A percentile compares a stretch with the other conserved stretches of the same genome.
phyloP scores from a whole-genome alignment of 2,797 vertebrate genomes.

The Chelidonichthys spinosus region DNA sequence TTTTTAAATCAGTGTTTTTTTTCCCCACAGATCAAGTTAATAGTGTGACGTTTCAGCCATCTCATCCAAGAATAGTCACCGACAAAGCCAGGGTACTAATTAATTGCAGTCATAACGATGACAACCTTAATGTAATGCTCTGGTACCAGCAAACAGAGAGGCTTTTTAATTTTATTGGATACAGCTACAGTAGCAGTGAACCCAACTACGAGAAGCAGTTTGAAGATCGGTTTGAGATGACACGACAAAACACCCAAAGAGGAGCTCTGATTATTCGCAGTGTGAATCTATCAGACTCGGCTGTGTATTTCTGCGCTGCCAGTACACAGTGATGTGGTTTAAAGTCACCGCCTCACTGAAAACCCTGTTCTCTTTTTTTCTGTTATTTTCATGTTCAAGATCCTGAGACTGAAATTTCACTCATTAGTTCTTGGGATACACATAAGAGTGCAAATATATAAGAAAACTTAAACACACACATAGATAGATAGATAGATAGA shows the following conservation, averaged over 20 bases:
- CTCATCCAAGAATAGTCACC: slow-evolving; percentile 23
- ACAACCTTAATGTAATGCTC: slow-evolving; percentile 21
- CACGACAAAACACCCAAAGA: background rate
- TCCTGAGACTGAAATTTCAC: background rate
- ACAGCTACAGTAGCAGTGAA: background rate
- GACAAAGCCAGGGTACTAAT: slow-evolving; percentile 23
- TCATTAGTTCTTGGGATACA: background rate
- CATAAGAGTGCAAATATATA: background rate
- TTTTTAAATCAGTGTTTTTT: slow-evolving; percentile 6
- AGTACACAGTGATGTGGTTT: slow-evolving; percentile 32
- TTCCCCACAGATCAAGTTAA: slow-evolving; percentile 32
- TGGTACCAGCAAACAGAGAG: slow-evolving; percentile 69
- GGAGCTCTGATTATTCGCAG: slow-evolving; percentile 41
- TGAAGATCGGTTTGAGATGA: slow-evolving; percentile 39
- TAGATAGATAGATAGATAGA: background rate
- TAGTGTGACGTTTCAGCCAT: slow-evolving; percentile 43
- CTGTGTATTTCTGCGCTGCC: slow-evolving; percentile 66
- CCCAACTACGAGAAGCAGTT: slow-evolving; percentile 43
- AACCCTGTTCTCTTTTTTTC: background rate
- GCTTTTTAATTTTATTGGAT: slow-evolving; percentile 36
- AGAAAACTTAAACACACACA: background rate
- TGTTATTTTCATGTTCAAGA: background rate
- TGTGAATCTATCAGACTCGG: slow-evolving; percentile 36
- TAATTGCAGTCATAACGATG: slow-evolving; percentile 57
- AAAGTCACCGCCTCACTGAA: slow-evolving; percentile 1